Conservation (phyloP, 2,113 vertebrate species). For the Grus americana region DNA sequence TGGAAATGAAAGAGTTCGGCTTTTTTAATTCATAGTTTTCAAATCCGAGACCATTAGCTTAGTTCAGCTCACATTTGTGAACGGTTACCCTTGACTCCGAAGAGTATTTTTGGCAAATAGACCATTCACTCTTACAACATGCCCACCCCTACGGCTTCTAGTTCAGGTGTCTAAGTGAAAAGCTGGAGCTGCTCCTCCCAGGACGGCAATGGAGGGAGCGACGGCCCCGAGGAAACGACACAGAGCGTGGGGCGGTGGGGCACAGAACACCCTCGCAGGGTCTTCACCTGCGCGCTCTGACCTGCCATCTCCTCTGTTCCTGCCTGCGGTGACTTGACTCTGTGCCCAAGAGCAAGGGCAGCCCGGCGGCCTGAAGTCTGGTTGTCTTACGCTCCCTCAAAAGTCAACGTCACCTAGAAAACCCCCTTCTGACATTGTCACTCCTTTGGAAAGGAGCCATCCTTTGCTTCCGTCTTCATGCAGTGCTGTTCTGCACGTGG, state of each 20-base stretch:
- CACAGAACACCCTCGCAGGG: fast-evolving
- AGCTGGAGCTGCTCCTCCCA: neutral
- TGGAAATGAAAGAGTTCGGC: neutral
- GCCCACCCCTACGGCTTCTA: neutral
- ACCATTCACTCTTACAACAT: fast-evolving
- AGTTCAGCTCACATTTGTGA: neutral
- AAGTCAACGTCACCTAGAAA: neutral
- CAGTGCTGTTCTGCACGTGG: fast-evolving
- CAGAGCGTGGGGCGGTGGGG: fast-evolving
- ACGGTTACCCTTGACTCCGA: neutral
- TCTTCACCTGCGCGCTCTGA: neutral
- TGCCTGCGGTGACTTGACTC: fast-evolving
- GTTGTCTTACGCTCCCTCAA: neutral
- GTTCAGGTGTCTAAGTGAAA: neutral
- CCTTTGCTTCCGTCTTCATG: neutral
- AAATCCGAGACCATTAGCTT: neutral
- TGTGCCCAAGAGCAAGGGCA: too few relatives aligned
- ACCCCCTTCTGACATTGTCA: neutral
- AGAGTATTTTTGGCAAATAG: neutral
- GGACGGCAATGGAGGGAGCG: neutral
- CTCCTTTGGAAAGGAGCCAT: neutral
- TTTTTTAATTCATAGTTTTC: neutral
- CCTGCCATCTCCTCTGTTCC: fast-evolving
- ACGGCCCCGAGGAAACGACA: fast-evolving
- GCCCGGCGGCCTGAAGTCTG: too few relatives aligned